phyloP scores from a whole-genome alignment of 2,113 vertebrate species.

The Stictonetta naevosa region DNA sequence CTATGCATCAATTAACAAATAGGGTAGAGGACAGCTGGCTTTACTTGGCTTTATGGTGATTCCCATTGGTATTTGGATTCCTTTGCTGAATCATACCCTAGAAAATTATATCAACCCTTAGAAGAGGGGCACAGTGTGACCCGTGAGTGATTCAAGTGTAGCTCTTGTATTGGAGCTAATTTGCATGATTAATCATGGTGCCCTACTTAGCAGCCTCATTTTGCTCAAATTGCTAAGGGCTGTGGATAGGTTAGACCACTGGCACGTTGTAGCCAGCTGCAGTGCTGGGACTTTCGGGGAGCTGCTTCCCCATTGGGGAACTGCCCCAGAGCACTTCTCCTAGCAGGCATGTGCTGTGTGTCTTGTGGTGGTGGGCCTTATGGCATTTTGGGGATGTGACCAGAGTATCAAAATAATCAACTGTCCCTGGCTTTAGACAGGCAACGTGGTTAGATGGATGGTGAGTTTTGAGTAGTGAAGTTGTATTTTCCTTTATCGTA shows the following conservation, averaged over 20 bases:
- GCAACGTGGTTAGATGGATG: neutral
- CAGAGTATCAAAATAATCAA: neutral
- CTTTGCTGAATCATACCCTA: neutral
- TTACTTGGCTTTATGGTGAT: neutral
- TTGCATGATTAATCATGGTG: neutral
- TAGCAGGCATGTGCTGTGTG: neutral
- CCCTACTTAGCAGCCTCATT: neutral
- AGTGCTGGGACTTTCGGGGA: neutral
- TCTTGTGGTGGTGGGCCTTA: neutral
- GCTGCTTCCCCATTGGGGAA: neutral
- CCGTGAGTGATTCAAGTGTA: neutral
- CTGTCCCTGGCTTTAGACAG: neutral
- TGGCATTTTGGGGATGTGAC: neutral
- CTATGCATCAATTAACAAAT: neutral
- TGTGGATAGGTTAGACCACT: neutral
- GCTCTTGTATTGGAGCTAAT: neutral
- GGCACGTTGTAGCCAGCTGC: neutral
- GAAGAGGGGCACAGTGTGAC: neutral
- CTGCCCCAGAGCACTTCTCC: neutral
- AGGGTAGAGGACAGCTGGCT: neutral
- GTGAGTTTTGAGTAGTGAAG: neutral
- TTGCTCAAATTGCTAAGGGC: neutral
- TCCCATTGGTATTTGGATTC: neutral
- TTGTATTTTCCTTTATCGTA: neutral
- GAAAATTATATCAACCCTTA: fast-evolving